These are phyloP conservation scores for Dryobates pubescens DNA, from an alignment of 2,797 vertebrate species.

Conservation along the genomic window DNA sequence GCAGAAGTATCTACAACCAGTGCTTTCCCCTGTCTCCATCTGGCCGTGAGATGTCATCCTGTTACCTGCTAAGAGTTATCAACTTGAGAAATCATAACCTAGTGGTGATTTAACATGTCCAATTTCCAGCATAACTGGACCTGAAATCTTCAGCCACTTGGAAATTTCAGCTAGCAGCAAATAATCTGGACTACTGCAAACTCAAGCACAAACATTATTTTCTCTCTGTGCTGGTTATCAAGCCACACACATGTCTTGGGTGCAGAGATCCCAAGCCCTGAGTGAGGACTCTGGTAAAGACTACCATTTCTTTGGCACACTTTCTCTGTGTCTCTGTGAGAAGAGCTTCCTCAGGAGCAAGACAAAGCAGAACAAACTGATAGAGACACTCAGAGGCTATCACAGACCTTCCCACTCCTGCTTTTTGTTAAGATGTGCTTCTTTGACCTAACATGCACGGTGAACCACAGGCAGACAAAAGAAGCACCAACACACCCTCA, in stretches of 20 bases:
- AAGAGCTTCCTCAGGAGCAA: not conserved
- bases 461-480: not conserved
- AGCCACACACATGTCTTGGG: not conserved
- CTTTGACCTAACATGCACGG: not conserved
- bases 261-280: not conserved
- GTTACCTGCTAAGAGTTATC: not conserved
- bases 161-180: not conserved
- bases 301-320: not conserved
- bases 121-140: not conserved
- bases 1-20: not conserved
- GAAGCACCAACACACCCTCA: not conserved
- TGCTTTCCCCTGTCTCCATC: not conserved
- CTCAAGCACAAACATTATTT: not conserved
- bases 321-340: not conserved
- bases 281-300: not conserved
- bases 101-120: not conserved
- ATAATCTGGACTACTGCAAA: not conserved
- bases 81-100: not conserved
- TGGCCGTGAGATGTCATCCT: not conserved
- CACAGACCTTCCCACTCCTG: not conserved
- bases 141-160: not conserved
- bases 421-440: not conserved
- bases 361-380: not conserved
- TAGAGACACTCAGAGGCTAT: not conserved
- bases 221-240: not conserved